These are phyloP conservation scores for Lepidotrigona ventralis DNA, from an alignment of 1,140 invertebrate genomes.

Conservation along the genomic window DNA sequence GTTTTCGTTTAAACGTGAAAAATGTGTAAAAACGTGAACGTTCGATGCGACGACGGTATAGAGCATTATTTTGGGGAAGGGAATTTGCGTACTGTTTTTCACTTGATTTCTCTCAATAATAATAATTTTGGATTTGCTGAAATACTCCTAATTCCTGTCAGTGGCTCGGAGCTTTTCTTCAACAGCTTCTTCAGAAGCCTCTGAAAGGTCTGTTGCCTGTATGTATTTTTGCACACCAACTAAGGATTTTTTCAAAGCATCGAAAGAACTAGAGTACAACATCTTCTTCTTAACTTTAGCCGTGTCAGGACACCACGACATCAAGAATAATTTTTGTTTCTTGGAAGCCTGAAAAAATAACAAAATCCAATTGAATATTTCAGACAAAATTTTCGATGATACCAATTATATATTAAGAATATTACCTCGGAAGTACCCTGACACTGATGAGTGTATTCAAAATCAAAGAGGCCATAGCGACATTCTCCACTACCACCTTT, in stretches of 20 bases:
- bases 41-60: constrained; percentile 74
- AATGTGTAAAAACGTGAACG: constrained; percentile 78
- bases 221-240: constrained; percentile 98
- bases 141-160: constrained; percentile 89
- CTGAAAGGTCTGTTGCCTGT: constrained; percentile 95
- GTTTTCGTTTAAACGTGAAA: constrained; percentile 76
- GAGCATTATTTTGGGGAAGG: constrained; percentile 75
- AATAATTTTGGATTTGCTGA: constrained; percentile 65
- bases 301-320: constrained; percentile 98
- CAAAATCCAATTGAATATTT: neutral
- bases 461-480: constrained; percentile 97
- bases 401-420: neutral
- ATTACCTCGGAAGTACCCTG: constrained; percentile 93
- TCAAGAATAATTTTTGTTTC: constrained; percentile 97
- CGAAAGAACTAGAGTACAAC: constrained; percentile 98
- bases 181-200: constrained; percentile 94
- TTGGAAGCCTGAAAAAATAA: constrained; percentile 86
- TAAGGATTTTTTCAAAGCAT: constrained; percentile 96
- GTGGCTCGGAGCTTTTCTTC: constrained; percentile 95
- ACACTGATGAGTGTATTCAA: constrained; percentile 97
- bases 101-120: constrained; percentile 72
- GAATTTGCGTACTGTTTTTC: constrained; percentile 74
- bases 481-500: constrained; percentile 93
- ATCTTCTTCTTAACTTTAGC: constrained; percentile 99
- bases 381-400: neutral